Evolutionary conservation across 2,888 invertebrate species (phyloP).

Genomic region (Incurvaria masculella): DNA sequence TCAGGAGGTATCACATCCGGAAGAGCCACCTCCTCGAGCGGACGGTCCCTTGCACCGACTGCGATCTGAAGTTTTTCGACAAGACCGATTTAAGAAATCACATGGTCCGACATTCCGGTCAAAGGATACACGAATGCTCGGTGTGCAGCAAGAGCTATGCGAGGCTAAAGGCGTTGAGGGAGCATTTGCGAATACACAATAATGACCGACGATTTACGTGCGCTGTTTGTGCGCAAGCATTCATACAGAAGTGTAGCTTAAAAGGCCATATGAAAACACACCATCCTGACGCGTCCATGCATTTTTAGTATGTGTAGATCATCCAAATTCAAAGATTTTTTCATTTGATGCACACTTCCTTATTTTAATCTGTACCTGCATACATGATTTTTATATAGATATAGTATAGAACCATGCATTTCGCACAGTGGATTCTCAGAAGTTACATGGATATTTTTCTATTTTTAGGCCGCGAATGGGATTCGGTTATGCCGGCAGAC

Average conservation of each 20-base stretch:
- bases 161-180: constrained; percentile 34
- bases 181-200: constrained; percentile 42
- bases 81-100: constrained; percentile 22
- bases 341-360: no score
- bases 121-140: constrained; percentile 32
- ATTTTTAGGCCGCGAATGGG: constrained; percentile 48
- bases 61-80: neutral
- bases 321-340: no score
- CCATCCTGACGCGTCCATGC: constrained; percentile 22
- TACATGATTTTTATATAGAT: no score
- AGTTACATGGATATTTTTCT: constrained; percentile 41
- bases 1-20: neutral
- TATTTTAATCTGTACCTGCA: no score
- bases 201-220: constrained; percentile 38
- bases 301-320: no score
- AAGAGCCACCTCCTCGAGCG: neutral
- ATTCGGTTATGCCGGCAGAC: constrained; percentile 8
- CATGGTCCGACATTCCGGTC: constrained; percentile 36
- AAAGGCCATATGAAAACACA: constrained; percentile 41
- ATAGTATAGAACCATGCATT: no score
- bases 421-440: neutral
- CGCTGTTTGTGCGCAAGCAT: constrained; percentile 34
- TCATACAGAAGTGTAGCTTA: constrained; percentile 41
- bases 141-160: constrained; percentile 43
- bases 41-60: neutral